Conservation (phyloP, 1,140 invertebrate genomes). For the Macrobrachium nipponense region DNA sequence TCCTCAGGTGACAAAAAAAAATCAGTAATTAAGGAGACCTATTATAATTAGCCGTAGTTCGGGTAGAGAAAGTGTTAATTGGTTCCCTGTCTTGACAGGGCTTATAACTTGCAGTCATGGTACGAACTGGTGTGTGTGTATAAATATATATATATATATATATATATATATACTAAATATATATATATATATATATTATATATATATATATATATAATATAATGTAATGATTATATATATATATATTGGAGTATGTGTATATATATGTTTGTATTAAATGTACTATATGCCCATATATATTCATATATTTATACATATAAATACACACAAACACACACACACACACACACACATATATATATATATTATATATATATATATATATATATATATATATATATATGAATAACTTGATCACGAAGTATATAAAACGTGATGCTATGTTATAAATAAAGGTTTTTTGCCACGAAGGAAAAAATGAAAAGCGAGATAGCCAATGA, state of each 20-base stretch:
- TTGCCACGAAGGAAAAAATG: too few relatives aligned
- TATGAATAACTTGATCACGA: too few relatives aligned
- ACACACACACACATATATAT: neutral
- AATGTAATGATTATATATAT: neutral
- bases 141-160: neutral
- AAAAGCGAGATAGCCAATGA: too few relatives aligned
- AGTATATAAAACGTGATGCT: too few relatives aligned
- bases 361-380: too few relatives aligned
- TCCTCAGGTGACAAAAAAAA: too few relatives aligned
- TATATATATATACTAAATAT: neutral
- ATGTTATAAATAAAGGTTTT: too few relatives aligned
- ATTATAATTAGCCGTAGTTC: too few relatives aligned
- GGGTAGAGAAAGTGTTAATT: too few relatives aligned
- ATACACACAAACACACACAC: neutral
- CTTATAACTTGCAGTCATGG: neutral
- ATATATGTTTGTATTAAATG: neutral
- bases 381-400: neutral
- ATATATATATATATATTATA: neutral
- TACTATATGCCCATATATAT: neutral
- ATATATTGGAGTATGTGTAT: neutral
- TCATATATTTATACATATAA: neutral
- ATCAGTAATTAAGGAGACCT: too few relatives aligned
- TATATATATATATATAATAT: neutral
- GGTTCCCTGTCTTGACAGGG: too few relatives aligned
- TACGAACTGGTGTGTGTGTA: neutral